Evolutionary conservation across 1,140 invertebrate species (phyloP).

Genomic region (Mylabris phalerata): DNA sequence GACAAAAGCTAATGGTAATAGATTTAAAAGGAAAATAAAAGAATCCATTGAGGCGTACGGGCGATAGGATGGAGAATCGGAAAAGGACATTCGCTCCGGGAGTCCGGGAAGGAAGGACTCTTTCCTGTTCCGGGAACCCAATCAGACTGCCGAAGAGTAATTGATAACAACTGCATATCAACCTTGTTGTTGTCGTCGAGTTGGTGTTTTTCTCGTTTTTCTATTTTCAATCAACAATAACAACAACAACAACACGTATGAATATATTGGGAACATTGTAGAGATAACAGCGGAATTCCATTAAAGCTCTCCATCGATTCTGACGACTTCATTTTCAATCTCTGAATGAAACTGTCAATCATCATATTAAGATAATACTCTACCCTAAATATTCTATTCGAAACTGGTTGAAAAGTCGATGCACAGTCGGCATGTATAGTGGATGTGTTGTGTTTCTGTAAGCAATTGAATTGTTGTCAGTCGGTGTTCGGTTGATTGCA

Average conservation of each 20-base stretch:
- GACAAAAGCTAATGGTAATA: constrained; percentile 22
- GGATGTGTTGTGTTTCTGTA: constrained; percentile 15
- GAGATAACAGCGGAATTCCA: constrained; percentile 29
- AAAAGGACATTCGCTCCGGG: constrained; percentile 42
- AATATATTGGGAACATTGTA: not conserved
- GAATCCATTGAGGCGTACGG: constrained; percentile 28
- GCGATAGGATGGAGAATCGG: constrained; percentile 37
- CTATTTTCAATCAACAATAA: too few relatives aligned
- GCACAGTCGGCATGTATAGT: too few relatives aligned
- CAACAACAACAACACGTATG: not conserved
- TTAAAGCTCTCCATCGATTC: constrained; percentile 13
- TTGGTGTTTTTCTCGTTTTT: too few relatives aligned
- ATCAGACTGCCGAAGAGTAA: constrained; percentile 39
- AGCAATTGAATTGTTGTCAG: constrained; percentile 26
- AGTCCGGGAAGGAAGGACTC: constrained; percentile 43
- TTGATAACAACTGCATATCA: constrained; percentile 31
- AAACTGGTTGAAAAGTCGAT: too few relatives aligned
- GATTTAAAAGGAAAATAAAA: constrained; percentile 21
- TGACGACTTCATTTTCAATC: constrained; percentile 17
- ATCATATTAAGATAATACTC: constrained; percentile 31
- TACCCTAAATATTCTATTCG: not conserved
- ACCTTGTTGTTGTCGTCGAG: too few relatives aligned
- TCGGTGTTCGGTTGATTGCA: constrained; percentile 10
- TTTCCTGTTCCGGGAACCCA: constrained; percentile 42
- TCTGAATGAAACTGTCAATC: constrained; percentile 30